Conservation (phyloP, 2,797 vertebrate species). For the Neoniphon sammara region DNA sequence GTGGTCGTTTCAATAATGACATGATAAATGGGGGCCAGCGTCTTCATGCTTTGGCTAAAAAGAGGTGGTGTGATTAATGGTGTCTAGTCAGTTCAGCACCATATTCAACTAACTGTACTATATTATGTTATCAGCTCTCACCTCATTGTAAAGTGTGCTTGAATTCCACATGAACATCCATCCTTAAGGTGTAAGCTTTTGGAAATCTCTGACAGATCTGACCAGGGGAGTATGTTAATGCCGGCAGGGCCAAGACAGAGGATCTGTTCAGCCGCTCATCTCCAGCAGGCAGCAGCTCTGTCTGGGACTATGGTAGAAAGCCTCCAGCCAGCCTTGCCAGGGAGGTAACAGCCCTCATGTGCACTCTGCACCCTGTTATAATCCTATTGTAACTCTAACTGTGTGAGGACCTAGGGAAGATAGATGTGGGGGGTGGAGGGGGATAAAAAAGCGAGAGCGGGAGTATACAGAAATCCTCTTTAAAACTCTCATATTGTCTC, state of each 20-base stretch:
- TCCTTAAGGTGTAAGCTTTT: background rate
- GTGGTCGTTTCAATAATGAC: background rate
- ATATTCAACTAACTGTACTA: background rate
- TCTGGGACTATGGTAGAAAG: background rate
- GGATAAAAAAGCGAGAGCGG: background rate
- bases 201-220: background rate
- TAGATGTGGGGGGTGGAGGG: background rate
- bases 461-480: slow-evolving; percentile 10
- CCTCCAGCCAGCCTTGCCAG: background rate
- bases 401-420: background rate
- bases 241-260: background rate
- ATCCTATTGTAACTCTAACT: background rate
- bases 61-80: slow-evolving; percentile 39
- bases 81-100: background rate
- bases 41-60: slow-evolving; percentile 9
- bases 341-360: background rate
- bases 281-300: slow-evolving; percentile 1
- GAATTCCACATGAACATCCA: slow-evolving; percentile 9
- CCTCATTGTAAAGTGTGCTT: background rate
- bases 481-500: slow-evolving; percentile 15
- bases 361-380: background rate
- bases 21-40: background rate
- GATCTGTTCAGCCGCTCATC: background rate
- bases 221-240: background rate
- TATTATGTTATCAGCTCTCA: slow-evolving; percentile 7